Evolutionary conservation across 2,888 invertebrate species (phyloP), one percentile per base, ranked within the genome.

Genomic region (Anaspis maculata): DNA sequence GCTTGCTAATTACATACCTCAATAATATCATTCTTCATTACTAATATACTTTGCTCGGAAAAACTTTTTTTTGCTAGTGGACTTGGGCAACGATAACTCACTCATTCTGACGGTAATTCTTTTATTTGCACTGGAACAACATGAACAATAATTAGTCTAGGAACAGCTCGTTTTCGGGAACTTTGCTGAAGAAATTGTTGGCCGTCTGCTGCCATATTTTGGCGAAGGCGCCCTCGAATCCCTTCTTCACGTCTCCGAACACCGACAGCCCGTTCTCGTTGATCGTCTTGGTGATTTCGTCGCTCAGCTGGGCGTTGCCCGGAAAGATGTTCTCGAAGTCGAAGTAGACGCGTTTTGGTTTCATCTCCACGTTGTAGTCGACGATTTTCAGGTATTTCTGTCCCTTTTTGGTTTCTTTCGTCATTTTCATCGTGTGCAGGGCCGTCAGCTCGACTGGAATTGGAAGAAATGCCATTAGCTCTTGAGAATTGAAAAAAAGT

Each of bases 291-390:
- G 32, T 3, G 2, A 57, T 38, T 26, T 53, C 51, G 0, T 36
- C 29, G 13, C 51, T 48, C n/a, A 57, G 41, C 35, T 50, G 45
- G 24, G 47, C 40, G 34, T 56, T 56, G n/a, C 51, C 48, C 0
- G 52, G 53, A 10, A 59, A 44, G 2, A 57, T 15, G 31, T 55
- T 49, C 0, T 40, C 39, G 19, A 51, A 57, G 34, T 51, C 30
- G 31, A 44, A 54, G 9, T 39, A 15, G 2, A 55, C 30, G 11
- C 64, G 64, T 44, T 73, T 66, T 0, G 79, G 79, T 3, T 66
- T 61, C 54, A 82, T 74, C 35, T 71, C 68, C 6, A 81, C 71
- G 1, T 61, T 64, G 38, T 51, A 54, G 7, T 46, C 46, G 3
- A 27, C 42, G 2, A 53, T 12, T 21, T 37, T 37, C 7, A 54